These are phyloP conservation scores for Aphelenchoides fujianensis DNA, from an alignment of 1,140 invertebrate genomes.

Conservation along the genomic window DNA sequence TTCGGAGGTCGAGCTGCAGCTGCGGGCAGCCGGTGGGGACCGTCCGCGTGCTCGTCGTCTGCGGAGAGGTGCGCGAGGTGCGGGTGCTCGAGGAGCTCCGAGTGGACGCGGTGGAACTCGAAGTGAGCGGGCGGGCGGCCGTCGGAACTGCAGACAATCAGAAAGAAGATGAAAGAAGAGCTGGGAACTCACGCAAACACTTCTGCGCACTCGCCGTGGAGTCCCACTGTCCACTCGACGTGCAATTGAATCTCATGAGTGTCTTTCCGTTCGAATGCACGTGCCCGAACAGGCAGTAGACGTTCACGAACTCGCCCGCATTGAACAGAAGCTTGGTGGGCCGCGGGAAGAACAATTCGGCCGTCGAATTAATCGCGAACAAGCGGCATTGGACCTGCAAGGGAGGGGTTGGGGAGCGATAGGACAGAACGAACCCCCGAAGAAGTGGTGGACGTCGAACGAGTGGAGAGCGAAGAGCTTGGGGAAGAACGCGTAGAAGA, in stretches of 20 bases:
- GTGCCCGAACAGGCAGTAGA: slow-evolving; percentile 1
- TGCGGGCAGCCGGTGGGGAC: not conserved
- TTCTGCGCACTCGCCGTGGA: not conserved
- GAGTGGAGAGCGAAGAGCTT: no score
- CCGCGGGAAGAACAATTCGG: slow-evolving; percentile 7
- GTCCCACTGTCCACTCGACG: slow-evolving; percentile 1
- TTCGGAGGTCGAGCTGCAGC: not conserved
- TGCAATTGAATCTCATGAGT: slow-evolving; percentile 4
- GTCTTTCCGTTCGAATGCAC: slow-evolving; percentile 2
- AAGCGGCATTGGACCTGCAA: not conserved
- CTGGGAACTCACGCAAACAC: not conserved
- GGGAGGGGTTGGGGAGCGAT: no score
- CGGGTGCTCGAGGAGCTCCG: not conserved
- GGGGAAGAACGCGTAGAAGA: no score
- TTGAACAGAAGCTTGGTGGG: not conserved
- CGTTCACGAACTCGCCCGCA: not conserved
- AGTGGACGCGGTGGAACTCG: not conserved
- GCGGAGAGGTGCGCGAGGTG: not conserved
- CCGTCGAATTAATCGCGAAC: not conserved
- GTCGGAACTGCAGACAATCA: not conserved
- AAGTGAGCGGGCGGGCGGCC: not conserved
- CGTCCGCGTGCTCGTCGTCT: no score
- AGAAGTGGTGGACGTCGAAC: no score
- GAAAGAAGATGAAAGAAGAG: not conserved
- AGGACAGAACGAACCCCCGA: no score